Conservation (phyloP, 2,113 vertebrate genomes). For the Cyrtonyx montezumae region DNA sequence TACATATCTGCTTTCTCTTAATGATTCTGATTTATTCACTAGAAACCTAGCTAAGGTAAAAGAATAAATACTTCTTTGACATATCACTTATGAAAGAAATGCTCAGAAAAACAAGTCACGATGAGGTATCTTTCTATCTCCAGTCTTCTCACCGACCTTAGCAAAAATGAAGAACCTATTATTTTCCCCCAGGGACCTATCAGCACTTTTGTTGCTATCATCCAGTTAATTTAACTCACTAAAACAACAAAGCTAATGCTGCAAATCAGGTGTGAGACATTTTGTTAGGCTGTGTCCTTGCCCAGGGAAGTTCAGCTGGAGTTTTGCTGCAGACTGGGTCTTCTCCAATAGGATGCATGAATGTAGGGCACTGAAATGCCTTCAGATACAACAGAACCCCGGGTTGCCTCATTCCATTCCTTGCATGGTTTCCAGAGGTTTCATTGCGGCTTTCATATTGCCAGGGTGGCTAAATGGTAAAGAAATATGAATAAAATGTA, state of each 20-base stretch:
- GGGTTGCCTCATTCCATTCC: not conserved
- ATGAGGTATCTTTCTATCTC: not conserved
- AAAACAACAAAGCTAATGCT: not conserved
- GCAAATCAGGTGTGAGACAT: not conserved
- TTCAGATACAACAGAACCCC: not conserved
- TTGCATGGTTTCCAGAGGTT: not conserved
- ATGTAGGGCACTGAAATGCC: not conserved
- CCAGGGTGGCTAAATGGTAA: not conserved
- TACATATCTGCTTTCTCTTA: not conserved
- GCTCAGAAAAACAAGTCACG: not conserved
- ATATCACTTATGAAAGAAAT: not conserved
- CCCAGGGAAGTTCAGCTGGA: not conserved
- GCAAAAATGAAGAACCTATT: not conserved
- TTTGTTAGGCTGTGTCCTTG: not conserved
- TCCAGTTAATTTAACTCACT: not conserved
- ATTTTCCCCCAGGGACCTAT: not conserved
- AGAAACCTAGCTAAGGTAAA: not conserved
- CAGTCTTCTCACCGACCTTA: not conserved
- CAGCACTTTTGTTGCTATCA: not conserved
- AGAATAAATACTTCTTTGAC: not conserved
- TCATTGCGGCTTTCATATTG: not conserved
- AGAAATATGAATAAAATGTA: not conserved
- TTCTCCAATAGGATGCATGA: not conserved
- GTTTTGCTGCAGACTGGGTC: not conserved
- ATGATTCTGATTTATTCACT: not conserved